A percentile compares a stretch with the other conserved stretches of the same genome.
Evolutionary conservation across 1,140 invertebrate genomes (phyloP).

Genomic region (Saccostrea echinata): DNA sequence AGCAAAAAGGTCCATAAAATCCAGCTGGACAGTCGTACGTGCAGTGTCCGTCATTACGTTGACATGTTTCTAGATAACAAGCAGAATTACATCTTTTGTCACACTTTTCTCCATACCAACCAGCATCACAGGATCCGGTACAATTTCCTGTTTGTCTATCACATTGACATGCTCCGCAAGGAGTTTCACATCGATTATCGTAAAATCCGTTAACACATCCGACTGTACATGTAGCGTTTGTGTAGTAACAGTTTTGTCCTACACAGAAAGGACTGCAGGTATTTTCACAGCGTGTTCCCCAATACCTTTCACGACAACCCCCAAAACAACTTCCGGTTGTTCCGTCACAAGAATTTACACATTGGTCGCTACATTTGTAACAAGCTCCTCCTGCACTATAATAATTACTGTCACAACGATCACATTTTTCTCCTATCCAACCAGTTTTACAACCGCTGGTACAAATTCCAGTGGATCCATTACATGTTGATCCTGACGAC

Average conservation of each 20-base stretch:
- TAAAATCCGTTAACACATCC: slow-evolving; percentile 45
- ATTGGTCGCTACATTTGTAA: slow-evolving; percentile 46
- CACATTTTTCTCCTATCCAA: slow-evolving; percentile 47
- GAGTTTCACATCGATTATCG: slow-evolving; percentile 24
- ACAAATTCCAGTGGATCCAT: slow-evolving; percentile 18
- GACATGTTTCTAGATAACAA: slow-evolving; percentile 47
- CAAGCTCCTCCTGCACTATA: slow-evolving; percentile 25
- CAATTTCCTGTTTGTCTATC: slow-evolving; percentile 34
- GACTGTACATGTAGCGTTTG: slow-evolving; percentile 40
- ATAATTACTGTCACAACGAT: slow-evolving; percentile 34
- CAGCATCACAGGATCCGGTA: slow-evolving; percentile 49
- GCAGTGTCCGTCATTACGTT: slow-evolving; percentile 48
- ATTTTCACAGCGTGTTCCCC: slow-evolving; percentile 49
- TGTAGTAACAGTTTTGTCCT: slow-evolving; percentile 23
- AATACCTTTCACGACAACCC: slow-evolving; percentile 58
- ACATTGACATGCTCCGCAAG: slow-evolving; percentile 45
- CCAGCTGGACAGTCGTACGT: slow-evolving; percentile 47
- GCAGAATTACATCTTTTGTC: slow-evolving; percentile 44
- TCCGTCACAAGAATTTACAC: slow-evolving; percentile 56
- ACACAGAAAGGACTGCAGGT: slow-evolving; percentile 37
- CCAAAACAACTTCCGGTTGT: slow-evolving; percentile 48
- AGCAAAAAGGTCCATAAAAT: slow-evolving; percentile 44
- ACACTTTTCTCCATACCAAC: slow-evolving; percentile 56
- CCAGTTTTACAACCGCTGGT: slow-evolving; percentile 38
- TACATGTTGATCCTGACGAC: slow-evolving; percentile 15